A percentile compares a stretch with the other conserved stretches of the same genome.
Evolutionary conservation across 2,797 vertebrate genomes (phyloP).

Genomic region (Austrolebias charrua): DNA sequence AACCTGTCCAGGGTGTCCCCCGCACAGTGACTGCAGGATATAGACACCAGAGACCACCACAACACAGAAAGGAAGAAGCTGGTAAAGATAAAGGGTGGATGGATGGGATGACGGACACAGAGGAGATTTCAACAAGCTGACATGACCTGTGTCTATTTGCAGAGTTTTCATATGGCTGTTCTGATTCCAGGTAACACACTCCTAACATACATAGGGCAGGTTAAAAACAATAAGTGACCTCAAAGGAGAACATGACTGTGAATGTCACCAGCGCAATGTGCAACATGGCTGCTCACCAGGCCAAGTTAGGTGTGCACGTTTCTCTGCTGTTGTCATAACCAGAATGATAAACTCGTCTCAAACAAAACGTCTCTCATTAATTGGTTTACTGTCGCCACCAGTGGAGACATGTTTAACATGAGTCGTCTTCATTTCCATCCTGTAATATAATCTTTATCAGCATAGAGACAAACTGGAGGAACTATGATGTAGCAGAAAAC

Average conservation of each 20-base stretch:
- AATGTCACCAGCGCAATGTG: constrained; percentile 38
- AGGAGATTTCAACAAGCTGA: constrained; percentile 26
- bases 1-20: too few relatives aligned
- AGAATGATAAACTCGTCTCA: constrained; percentile 1
- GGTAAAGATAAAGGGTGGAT: too few relatives aligned
- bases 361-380: constrained; percentile 19
- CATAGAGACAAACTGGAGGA: constrained; percentile 9
- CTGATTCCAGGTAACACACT: constrained; percentile 41
- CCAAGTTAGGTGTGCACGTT: constrained; percentile 13
- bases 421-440: constrained; percentile 2
- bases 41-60: too few relatives aligned
- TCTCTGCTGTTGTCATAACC: constrained; percentile 31
- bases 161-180: constrained; percentile 44
- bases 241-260: constrained; percentile 26
- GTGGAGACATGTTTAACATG: constrained; percentile 8
- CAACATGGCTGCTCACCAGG: constrained; percentile 5
- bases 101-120: constrained; percentile 17
- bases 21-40: too few relatives aligned
- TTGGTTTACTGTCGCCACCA: constrained; percentile 10
- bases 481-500: constrained; percentile 7
- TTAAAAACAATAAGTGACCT: constrained; percentile 35
- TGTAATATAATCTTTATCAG: neutral
- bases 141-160: constrained; percentile 45
- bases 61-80: too few relatives aligned
- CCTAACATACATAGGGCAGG: neutral